These are phyloP conservation scores for Diacarnus erythraeanus DNA, from an alignment of 37 sponge, comb jelly and placozoan genomes.

Conservation along the genomic window DNA sequence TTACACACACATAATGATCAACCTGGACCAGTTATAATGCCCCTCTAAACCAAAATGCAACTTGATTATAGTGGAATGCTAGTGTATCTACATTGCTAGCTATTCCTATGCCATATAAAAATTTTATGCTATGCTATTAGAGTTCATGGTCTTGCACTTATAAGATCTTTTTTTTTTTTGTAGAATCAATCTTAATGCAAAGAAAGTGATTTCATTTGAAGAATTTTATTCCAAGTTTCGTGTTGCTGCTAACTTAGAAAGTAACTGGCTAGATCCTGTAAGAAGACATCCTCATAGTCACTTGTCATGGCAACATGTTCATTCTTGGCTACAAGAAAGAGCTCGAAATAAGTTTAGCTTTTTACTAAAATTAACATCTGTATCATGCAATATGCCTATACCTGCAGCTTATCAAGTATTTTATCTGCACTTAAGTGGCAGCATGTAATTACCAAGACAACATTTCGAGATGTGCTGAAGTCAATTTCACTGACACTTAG, in stretches of 20 bases:
- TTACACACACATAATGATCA: no score
- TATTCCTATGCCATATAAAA: no score
- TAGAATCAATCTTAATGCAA: conserved; percentile 26
- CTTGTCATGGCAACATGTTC: not conserved
- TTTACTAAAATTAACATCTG: no score
- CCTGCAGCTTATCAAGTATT: no score
- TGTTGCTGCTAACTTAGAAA: not conserved
- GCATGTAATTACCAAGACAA: not conserved
- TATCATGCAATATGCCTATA: no score
- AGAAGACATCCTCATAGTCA: not conserved
- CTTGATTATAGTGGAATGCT: no score
- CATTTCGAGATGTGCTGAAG: not conserved
- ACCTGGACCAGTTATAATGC: no score
- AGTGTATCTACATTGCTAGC: no score
- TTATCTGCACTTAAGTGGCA: not conserved
- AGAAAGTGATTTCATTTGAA: conserved; percentile 48
- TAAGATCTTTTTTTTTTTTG: no score
- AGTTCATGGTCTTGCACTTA: no score
- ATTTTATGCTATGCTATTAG: no score
- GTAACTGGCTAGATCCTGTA: not conserved
- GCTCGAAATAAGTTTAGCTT: not conserved
- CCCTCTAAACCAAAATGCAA: no score
- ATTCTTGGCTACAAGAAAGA: not conserved
- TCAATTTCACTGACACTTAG: not conserved
- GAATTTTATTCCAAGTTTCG: conserved; percentile 41